Percentiles rank a stretch among this genome's conserved stretches.
These are phyloP conservation scores for Acrocephalus arundinaceus DNA, from an alignment of 2,113 vertebrate genomes.

Conservation along the genomic window DNA sequence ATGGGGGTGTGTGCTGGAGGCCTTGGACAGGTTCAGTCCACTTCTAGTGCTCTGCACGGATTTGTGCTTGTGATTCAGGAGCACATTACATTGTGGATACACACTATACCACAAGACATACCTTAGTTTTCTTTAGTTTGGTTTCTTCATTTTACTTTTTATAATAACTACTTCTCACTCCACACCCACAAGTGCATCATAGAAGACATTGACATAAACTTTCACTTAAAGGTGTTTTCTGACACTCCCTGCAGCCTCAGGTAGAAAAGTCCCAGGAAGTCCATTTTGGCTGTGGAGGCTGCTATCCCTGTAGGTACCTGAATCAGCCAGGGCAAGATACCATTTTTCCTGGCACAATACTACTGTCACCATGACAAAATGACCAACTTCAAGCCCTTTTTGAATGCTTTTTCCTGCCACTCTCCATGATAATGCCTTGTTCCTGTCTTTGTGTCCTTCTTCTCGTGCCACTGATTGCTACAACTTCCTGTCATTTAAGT, in stretches of 20 bases:
- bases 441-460: neutral
- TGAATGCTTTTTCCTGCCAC: neutral
- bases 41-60: neutral
- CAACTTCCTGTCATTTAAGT: neutral
- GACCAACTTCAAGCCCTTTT: neutral
- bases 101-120: rapidly evolving
- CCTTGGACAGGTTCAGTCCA: neutral
- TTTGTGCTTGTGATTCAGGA: neutral
- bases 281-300: neutral
- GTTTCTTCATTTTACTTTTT: neutral
- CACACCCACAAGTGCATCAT: rapidly evolving
- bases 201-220: neutral
- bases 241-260: neutral
- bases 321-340: neutral
- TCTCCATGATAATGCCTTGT: neutral
- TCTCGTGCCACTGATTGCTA: neutral
- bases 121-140: neutral
- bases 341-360: neutral
- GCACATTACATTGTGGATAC: no score
- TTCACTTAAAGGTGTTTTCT: neutral
- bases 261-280: neutral
- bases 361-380: rapidly evolving
- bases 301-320: neutral
- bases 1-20: neutral
- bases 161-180: neutral